Percentiles rank a stretch among this genome's conserved stretches.
Conservation (phyloP, 1,140 invertebrate genomes). For the Drosophila persimilis region DNA sequence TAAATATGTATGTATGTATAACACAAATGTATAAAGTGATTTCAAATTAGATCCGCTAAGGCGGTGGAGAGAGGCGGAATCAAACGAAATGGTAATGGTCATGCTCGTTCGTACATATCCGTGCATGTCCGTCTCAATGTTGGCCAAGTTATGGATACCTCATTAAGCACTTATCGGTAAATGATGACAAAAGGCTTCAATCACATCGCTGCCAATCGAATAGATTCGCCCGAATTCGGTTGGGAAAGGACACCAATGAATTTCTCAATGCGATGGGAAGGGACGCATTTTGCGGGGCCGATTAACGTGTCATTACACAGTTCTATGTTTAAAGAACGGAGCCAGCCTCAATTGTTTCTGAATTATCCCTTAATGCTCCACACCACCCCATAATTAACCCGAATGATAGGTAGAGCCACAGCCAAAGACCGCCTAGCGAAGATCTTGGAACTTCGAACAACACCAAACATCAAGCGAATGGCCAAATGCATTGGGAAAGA, state of each 20-base stretch:
- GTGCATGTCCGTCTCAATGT: neutral
- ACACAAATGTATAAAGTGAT: constrained; percentile 63
- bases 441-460: too few species aligned
- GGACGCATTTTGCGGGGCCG: neutral
- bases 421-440: too few species aligned
- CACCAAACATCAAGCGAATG: too few species aligned
- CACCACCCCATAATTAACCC: too few species aligned
- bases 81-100: too few species aligned
- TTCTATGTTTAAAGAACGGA: constrained; percentile 59
- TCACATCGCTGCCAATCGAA: too few species aligned
- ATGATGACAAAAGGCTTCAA: neutral
- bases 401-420: too few species aligned
- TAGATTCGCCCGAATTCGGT: constrained; percentile 22
- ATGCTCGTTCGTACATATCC: too few species aligned
- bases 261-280: neutral
- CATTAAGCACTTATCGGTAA: constrained; percentile 48
- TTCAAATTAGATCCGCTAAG: constrained; percentile 48
- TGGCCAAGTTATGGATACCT: constrained; percentile 37
- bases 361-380: too few species aligned
- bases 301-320: constrained; percentile 65
- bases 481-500: too few species aligned
- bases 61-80: neutral
- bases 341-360: neutral
- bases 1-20: neutral
- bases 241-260: neutral